Base-by-base conservation (phyloP, 1,140 invertebrate genomes). In the Bicyclus anynana region DNA sequence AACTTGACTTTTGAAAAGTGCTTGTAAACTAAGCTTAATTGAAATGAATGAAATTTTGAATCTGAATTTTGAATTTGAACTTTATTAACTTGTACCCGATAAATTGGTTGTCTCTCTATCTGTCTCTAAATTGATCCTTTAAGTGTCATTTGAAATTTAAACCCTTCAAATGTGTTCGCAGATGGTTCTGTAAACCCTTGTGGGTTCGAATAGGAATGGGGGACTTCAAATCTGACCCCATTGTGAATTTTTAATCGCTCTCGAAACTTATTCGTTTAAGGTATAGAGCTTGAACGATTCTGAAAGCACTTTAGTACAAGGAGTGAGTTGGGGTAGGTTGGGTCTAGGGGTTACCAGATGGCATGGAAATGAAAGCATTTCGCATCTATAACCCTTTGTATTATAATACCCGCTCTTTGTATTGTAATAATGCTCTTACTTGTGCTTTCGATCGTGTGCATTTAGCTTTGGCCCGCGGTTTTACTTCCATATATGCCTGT, bases 171-270 rank as follows among this genome's bases (percentile, higher is more conserved):
- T 29, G 29, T 51, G 40, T 54, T 33, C 29, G 1, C 29, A 33
- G 29, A 33, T 33, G 29, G 29, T 33, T 33, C 40, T 14, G 21
- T 33, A 47, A 53, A 50, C 57, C 46, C 46, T 49, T 29, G 44
- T 33, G 3, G 29, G n/a, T 12, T 33, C 10, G 29, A 33, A 33
- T 33, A 12, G 29, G 3, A 33, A 33, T 33, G 17, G 26, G 37
- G 35, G 57, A 20, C 14, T 37, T 37, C 4, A 53, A 59, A 59
- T 59, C 26, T 51, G 33, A 51, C 56, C 49, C 23, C 20, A 52
- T 59, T 59, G 50, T 59, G 42, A 33, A 59, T 59, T 59, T 59
- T 52, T 46, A 56, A 56, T 56, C 35, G 37, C 23, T 18, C 35
- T 33, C 16, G n/a, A 56, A 56, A 42, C 12, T 40, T 14, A 40